Percentiles rank a stretch among this genome's conserved stretches.
These are phyloP conservation scores for Himalopsyche anomala DNA, from an alignment of 2,888 invertebrate species.

Conservation along the genomic window DNA sequence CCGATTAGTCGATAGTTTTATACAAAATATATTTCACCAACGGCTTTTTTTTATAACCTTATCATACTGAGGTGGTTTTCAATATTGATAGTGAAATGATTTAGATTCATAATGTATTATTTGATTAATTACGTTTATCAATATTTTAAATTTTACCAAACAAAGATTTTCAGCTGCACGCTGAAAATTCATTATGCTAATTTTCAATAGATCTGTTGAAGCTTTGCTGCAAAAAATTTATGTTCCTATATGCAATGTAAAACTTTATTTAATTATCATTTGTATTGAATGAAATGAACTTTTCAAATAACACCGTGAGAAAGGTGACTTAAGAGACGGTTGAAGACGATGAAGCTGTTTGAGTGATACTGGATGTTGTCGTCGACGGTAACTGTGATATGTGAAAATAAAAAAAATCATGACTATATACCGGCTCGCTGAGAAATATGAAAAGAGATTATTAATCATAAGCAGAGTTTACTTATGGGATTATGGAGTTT, in stretches of 20 bases:
- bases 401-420: not conserved
- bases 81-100: not conserved
- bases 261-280: not conserved
- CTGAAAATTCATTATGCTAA: not conserved
- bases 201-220: not conserved
- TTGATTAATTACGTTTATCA: not conserved
- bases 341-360: not conserved
- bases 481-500: not conserved
- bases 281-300: not conserved
- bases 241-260: constrained; percentile 3
- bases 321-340: not conserved
- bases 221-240: not conserved
- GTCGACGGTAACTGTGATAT: constrained; percentile 35
- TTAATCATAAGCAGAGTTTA: not conserved
- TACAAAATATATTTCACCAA: constrained; percentile 28
- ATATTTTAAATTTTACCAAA: constrained; percentile 8
- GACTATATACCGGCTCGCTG: not conserved
- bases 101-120: not conserved
- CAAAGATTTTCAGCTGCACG: not conserved
- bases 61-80: not conserved
- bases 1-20: not conserved
- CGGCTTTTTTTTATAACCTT: not conserved
- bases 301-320: not conserved
- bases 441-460: constrained; percentile 32
- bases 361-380: not conserved